A percentile compares a stretch with the other conserved stretches of the same genome.
phyloP scores from a whole-genome alignment of 1,140 invertebrate genomes.

The Stegodyphus mimosarum region DNA sequence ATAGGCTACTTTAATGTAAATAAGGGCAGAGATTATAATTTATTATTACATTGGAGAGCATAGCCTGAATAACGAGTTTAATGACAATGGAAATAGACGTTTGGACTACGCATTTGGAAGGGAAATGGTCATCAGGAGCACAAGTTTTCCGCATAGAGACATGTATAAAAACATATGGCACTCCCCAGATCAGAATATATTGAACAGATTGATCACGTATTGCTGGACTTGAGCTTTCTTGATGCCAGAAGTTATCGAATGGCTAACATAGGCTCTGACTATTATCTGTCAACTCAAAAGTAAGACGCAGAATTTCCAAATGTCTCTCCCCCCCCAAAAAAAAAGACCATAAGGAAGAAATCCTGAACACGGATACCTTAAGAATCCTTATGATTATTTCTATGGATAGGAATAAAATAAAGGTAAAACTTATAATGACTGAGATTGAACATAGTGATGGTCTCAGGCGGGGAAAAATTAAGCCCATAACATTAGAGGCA shows the following conservation, averaged over 20 bases:
- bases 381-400: not conserved
- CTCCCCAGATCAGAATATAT: no score
- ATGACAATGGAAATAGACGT: no score
- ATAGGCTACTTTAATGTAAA: no score
- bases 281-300: no score
- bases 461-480: not conserved
- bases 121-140: slow-evolving; percentile 2
- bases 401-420: slow-evolving; percentile 14
- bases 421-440: not conserved
- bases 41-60: no score
- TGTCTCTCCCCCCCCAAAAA: not conserved
- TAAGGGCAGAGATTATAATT: no score
- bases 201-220: not conserved
- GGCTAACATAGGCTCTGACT: no score
- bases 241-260: not conserved
- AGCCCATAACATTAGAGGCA: not conserved
- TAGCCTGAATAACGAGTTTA: not conserved
- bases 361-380: not conserved
- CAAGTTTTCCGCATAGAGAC: not conserved
- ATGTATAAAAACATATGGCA: not conserved
- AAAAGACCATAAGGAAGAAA: not conserved
- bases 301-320: not conserved
- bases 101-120: not conserved
- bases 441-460: not conserved
- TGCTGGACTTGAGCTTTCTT: not conserved